A percentile compares a stretch with the other conserved stretches of the same genome.
These are phyloP conservation scores for Auanema freiburgensis DNA, from an alignment of 2,888 invertebrate genomes.

Conservation along the genomic window DNA sequence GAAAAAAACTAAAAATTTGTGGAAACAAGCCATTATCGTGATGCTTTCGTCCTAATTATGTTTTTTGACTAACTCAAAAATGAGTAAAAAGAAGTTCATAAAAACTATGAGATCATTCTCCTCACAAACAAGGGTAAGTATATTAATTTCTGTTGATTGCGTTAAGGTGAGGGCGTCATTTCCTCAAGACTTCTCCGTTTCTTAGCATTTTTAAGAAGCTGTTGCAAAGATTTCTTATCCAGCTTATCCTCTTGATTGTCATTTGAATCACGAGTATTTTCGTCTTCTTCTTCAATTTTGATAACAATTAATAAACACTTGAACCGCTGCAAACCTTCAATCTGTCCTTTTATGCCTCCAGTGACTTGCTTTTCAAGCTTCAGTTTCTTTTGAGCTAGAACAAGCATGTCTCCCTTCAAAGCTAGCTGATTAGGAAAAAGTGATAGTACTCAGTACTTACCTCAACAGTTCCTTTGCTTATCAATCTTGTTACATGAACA, in stretches of 20 bases:
- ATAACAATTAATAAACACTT: background rate
- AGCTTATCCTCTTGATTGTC: conserved; percentile 18
- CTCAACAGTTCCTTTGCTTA: conserved; percentile 73
- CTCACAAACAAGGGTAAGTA: conserved; percentile 1
- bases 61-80: too few relatives aligned
- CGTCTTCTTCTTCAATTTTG: conserved; percentile 15
- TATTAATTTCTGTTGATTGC: conserved; percentile 7
- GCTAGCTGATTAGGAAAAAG: background rate
- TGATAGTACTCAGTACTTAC: background rate
- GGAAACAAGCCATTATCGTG: too few relatives aligned
- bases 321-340: conserved; percentile 19
- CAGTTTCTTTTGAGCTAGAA: conserved; percentile 86
- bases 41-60: too few relatives aligned
- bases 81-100: too few relatives aligned
- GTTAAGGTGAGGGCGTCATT: background rate
- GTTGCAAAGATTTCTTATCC: conserved; percentile 22
- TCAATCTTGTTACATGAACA: conserved; percentile 82
- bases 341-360: conserved; percentile 62
- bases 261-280: conserved; percentile 17
- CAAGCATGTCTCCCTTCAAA: conserved; percentile 81
- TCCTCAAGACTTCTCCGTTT: conserved; percentile 8
- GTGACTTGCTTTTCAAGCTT: conserved; percentile 84
- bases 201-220: conserved; percentile 31
- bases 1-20: background rate
- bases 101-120: background rate